Percentiles rank a stretch among this genome's conserved stretches.
phyloP scores from a whole-genome alignment of 1,140 invertebrate genomes.

The Neoseiulus cucumeris region DNA sequence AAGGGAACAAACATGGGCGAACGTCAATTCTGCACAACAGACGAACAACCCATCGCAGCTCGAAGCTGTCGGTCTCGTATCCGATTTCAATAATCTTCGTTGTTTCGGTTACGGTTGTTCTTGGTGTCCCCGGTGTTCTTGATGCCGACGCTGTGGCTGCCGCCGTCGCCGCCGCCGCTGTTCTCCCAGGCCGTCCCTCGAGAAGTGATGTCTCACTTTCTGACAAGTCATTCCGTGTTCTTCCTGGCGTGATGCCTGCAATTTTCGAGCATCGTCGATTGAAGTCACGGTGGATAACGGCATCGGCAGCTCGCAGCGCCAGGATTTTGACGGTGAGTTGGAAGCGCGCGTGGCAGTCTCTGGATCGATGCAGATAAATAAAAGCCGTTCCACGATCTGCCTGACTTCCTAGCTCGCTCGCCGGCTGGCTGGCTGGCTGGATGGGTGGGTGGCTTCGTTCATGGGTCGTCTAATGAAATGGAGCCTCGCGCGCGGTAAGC shows the following conservation, averaged over 20 bases:
- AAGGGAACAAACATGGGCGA: not conserved
- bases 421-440: too few relatives aligned
- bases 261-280: not conserved
- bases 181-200: not conserved
- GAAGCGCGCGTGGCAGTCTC: too few relatives aligned
- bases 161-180: not conserved
- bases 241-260: not conserved
- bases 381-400: too few relatives aligned
- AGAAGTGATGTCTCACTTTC: not conserved
- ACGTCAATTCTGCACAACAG: too few relatives aligned
- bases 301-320: too few relatives aligned
- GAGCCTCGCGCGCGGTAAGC: too few relatives aligned
- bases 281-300: too few relatives aligned
- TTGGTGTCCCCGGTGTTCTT: not conserved
- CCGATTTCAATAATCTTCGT: slow-evolving; percentile 10
- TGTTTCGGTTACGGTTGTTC: not conserved
- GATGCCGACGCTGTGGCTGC: not conserved
- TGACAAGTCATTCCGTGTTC: not conserved
- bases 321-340: too few relatives aligned
- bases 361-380: too few relatives aligned
- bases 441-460: too few relatives aligned
- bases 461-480: too few relatives aligned
- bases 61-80: not conserved
- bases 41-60: not conserved
- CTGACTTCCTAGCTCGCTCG: too few relatives aligned